Conservation (phyloP, 2,797 vertebrate genomes). For the Potorous gilbertii region DNA sequence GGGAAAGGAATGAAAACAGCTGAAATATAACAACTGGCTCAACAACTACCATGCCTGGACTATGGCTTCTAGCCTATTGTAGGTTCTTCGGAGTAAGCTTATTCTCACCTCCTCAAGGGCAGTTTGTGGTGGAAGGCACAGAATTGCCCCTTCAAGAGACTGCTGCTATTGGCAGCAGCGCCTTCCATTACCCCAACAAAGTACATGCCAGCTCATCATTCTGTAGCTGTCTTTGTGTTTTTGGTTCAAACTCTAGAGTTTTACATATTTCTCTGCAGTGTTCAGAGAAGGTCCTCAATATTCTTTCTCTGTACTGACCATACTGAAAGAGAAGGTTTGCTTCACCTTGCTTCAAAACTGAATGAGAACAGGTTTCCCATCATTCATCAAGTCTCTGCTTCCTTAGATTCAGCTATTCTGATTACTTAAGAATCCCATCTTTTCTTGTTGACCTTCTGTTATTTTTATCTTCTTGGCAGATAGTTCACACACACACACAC, state of each 20-base stretch:
- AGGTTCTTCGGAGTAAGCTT: not conserved
- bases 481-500: not conserved
- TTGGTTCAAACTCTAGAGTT: not conserved
- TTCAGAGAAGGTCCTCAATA: not conserved
- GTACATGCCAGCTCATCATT: not conserved
- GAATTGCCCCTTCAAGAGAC: not conserved
- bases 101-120: not conserved
- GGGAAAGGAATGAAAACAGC: not conserved
- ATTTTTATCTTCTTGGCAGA: not conserved
- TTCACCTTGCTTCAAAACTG: not conserved
- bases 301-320: not conserved
- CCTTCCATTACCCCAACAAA: not conserved
- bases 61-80: not conserved
- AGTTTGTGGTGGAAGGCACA: not conserved
- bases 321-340: not conserved
- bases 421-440: not conserved
- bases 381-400: not conserved
- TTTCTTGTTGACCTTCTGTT: not conserved
- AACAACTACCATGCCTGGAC: not conserved
- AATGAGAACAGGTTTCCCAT: not conserved
- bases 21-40: not conserved
- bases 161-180: not conserved
- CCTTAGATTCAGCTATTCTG: not conserved
- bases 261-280: not conserved
- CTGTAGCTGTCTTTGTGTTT: too few relatives aligned